Base-by-base conservation (phyloP, 2,113 vertebrate species). In the Gulo gulo region DNA sequence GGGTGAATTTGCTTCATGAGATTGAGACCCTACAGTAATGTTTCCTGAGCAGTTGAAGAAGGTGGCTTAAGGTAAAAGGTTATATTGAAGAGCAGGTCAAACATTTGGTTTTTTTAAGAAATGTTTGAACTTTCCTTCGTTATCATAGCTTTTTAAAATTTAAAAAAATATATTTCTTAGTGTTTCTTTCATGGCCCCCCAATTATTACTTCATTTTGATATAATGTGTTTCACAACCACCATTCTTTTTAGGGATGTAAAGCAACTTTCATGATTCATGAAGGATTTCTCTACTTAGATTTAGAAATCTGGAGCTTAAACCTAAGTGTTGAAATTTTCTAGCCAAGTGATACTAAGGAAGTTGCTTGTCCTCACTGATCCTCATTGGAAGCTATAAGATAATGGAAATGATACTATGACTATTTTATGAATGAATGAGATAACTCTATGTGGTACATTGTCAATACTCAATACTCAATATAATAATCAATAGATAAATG, bases 281-380 rank as follows among this genome's bases (percentile, higher is more conserved):
- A 81, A 69, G 7, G 1, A 47, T 79, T 93, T 96, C 61, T 94
- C 4, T 45, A 84, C n/a, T 47, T 94, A 95, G 31, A 69, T 94
- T 73, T 84, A 69, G 88, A 93, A 94, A 93, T 69, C 24, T 36
- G 16, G 50, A 73, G 4, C 67, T 95, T 78, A 97, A 83, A 74
- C 0, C n/a, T 61, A 29, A 80, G 20, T 69, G 55, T 67, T 84
- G 74, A 90, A 92, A 76, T 45, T 92, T 96, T 65, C 59, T 76
- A 76, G 55, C 24, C 47, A 89, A 84, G 5, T 45, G 24, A 45
- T 57, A 76, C 39, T 87, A 89, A 73, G 26, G 67, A 92, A 65
- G 12, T 80, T 69, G 21, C 63, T 71, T 95, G 5, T 74, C 85
- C 34, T 93, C 39, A 87, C 7, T 59, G 23, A 74, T 2, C 8